phyloP scores from a whole-genome alignment of 2,888 invertebrate species.

The Dasysyrphus tricinctus region DNA sequence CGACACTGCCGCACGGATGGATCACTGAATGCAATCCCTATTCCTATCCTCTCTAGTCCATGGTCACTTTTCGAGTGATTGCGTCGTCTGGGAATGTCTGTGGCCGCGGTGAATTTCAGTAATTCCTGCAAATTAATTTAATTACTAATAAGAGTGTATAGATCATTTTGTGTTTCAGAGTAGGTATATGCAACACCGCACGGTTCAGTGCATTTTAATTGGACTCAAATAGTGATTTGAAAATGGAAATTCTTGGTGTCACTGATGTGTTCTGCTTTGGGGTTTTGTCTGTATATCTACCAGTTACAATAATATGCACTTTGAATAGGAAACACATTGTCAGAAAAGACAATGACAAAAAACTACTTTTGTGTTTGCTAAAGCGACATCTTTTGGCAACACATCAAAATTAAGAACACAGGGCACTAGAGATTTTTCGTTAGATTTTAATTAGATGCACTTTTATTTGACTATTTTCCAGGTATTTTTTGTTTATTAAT shows the following conservation, averaged over 20 bases:
- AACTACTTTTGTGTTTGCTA: constrained; percentile 30
- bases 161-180: constrained; percentile 58
- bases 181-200: constrained; percentile 17
- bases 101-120: constrained; percentile 76
- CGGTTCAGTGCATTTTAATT: constrained; percentile 83
- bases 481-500: constrained; percentile 10
- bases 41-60: constrained; percentile 49
- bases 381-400: constrained; percentile 53
- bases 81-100: constrained; percentile 81
- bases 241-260: constrained; percentile 54
- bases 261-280: background rate
- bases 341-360: constrained; percentile 64
- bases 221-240: constrained; percentile 74
- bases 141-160: constrained; percentile 81
- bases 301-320: background rate
- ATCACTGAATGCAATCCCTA: constrained; percentile 34
- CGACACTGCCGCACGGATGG: constrained; percentile 25
- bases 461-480: constrained; percentile 14
- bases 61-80: constrained; percentile 66
- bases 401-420: constrained; percentile 27
- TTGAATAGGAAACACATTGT: constrained; percentile 57
- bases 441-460: constrained; percentile 52
- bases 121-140: constrained; percentile 81
- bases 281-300: background rate
- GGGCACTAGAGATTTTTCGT: background rate